Conservation (phyloP, 2,888 invertebrate species). For the Lypha dubia region DNA sequence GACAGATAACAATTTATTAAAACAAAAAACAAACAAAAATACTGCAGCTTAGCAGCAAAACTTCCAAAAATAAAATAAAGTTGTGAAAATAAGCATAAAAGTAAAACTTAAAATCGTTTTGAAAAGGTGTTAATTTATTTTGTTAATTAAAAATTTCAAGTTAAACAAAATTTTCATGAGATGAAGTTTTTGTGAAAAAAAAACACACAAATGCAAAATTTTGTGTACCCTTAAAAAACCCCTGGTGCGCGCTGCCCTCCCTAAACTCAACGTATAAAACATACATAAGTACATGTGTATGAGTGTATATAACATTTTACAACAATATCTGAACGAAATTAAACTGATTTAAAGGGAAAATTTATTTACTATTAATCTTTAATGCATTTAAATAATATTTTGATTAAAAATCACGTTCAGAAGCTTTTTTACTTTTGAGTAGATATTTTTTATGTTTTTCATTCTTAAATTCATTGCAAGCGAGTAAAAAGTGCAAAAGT, state of each 20-base stretch:
- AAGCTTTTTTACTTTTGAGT: background rate
- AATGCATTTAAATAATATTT: background rate
- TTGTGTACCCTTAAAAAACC: slow-evolving; percentile 78
- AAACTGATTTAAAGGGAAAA: slow-evolving; percentile 37
- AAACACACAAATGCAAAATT: slow-evolving; percentile 76
- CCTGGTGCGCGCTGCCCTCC: slow-evolving; percentile 72
- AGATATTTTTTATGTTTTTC: too few species aligned
- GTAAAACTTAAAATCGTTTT: slow-evolving; percentile 42
- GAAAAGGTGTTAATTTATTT: slow-evolving; percentile 22
- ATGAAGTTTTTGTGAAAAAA: slow-evolving; percentile 63
- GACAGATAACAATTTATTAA: slow-evolving; percentile 67
- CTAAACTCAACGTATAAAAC: slow-evolving; percentile 56
- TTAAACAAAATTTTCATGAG: slow-evolving; percentile 51
- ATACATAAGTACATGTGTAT: background rate
- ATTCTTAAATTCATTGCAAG: slow-evolving; percentile 26
- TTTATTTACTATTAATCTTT: background rate
- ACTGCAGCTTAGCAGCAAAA: slow-evolving; percentile 24
- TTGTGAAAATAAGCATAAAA: background rate
- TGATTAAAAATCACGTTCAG: background rate
- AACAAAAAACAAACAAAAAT: background rate
- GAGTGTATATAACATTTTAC: slow-evolving; percentile 37
- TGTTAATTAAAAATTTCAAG: slow-evolving; percentile 23
- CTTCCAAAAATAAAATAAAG: slow-evolving; percentile 5
- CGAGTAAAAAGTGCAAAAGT: slow-evolving; percentile 32
- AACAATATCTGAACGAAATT: slow-evolving; percentile 47